Evolutionary conservation across 2,113 vertebrate species (phyloP), one percentile per base, ranked within the genome.

Genomic region (Illadopsis cleaveri): DNA sequence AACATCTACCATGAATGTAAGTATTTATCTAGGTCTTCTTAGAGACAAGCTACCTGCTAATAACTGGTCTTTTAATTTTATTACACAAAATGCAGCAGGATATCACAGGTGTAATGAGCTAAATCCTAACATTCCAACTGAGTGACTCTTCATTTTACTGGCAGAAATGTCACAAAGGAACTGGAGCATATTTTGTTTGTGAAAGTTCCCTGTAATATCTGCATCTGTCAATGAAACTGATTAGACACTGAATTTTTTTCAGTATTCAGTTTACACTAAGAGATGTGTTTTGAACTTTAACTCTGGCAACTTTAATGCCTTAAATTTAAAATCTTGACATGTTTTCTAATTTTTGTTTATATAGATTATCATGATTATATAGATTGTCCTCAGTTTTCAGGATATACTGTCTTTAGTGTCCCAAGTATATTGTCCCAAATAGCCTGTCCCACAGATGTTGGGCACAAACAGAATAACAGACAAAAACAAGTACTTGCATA

Each of bases 161-260:
- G 9, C 33, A 90, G 22, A 72, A 88, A 61, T 23, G 8, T 18
- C 38, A 83, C n/a, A 81, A 64, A 76, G 40, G 17, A 90, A 61
- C 5, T 19, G 3, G 7, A 78, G 25, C 0, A 0, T 5, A 54
- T 42, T 61, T 57, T 70, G 4, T 31, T 45, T 40, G 37, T 48
- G 25, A 44, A 73, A 83, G 23, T 35, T 48, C 14, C 5, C 48
- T 31, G 1, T 11, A 61, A 8, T 4, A 71, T 22, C 44, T 80
- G 37, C 40, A 88, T 25, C 17, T 60, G 38, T 7, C 53, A 86
- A 7, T 28, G 28, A 78, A 82, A 88, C 44, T 35, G 14, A 65
- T 28, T 9, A 65, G 9, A 80, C 28, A 72, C 2, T 5, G 2
- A n/a, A 30, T 4, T 37, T 48, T 53, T 54, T 56, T 92, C 50